Percentiles rank a stretch among this genome's conserved stretches.
These are phyloP conservation scores for Itoplectis maculator DNA, from an alignment of 2,888 invertebrate genomes.

Conservation along the genomic window DNA sequence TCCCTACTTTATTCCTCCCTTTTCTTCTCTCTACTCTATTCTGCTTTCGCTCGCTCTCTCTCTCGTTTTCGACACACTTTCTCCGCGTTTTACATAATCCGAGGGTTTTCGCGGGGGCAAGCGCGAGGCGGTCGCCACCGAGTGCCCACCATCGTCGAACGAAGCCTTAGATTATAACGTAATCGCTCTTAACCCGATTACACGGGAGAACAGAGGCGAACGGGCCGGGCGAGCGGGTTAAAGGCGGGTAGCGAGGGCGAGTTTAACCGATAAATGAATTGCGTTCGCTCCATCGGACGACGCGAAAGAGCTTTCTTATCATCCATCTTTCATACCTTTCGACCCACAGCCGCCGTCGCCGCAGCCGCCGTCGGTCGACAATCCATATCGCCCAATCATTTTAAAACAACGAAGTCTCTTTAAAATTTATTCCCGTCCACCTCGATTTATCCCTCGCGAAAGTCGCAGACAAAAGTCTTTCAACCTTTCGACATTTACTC, in stretches of 20 bases:
- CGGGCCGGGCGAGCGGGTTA: too few relatives aligned
- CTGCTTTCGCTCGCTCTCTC: too few relatives aligned
- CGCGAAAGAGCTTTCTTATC: constrained; percentile 40
- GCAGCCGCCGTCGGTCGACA: too few relatives aligned
- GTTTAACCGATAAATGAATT: constrained; percentile 57
- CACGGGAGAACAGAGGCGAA: constrained; percentile 38
- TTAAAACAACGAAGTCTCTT: constrained; percentile 2
- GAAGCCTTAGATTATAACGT: constrained; percentile 63
- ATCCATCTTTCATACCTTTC: constrained; percentile 12
- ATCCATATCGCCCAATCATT: constrained; percentile 7
- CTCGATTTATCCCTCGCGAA: neutral
- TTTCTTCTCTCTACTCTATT: too few relatives aligned
- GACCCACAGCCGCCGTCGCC: neutral
- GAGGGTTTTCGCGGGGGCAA: neutral
- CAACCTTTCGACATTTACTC: too few relatives aligned
- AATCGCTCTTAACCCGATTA: constrained; percentile 63
- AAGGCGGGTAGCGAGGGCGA: neutral
- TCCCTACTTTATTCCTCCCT: neutral
- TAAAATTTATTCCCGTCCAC: neutral
- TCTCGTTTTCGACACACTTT: constrained; percentile 9
- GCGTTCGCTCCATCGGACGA: constrained; percentile 55
- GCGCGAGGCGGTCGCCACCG: constrained; percentile 1
- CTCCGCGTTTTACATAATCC: neutral
- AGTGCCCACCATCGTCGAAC: constrained; percentile 38
- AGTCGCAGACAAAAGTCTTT: neutral